Base-by-base conservation (phyloP, 2,888 invertebrate genomes). In the Biston betularia region DNA sequence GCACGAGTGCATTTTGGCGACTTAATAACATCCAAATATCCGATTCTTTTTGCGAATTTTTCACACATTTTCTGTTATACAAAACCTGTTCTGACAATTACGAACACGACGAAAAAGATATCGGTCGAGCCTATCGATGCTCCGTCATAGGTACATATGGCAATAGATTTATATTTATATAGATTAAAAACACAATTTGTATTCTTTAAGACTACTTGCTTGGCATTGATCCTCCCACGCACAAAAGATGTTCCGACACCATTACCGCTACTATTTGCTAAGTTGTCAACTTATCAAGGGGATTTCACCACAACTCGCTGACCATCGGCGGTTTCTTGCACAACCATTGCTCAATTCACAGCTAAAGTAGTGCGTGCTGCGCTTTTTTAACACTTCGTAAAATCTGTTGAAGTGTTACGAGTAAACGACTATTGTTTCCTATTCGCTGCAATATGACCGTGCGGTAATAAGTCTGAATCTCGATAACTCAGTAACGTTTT, bases 241-340 rank as follows among this genome's bases (percentile, higher is more conserved):
- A 62, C 62, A 70, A 46, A 15, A 38, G 14, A 14, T 53, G 42
- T 70, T 65, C 75, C 68, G 70, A 82, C 77, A 77, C 79, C 70
- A 77, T 79, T 54, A 79, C 77, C 68, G 69, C 75, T 72, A 75
- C 68, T 77, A 81, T 80, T 80, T 75, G 76, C 75, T 65, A 74
- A 78, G 61, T 71, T 71, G 72, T 10, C 38, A 45, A 57, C 48
- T 75, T 74, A 75, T 73, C 74, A 74, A 73, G 71, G 65, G 77
- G 73, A 79, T 88, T 87, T 84, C 84, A 78, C 80, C 86, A 87
- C 77, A 79, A 69, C 71, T 72, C 72, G 70, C 83, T 84, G 86
- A 79, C 87, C 87, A 85, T 86, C 84, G 79, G 73, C 72, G 68
- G 49, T 40, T 40, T 63, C 78, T 89, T 89, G 78, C 88, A 79